phyloP scores from a whole-genome alignment of 2,113 vertebrate genomes.

The Campylorhamphus procurvoides region DNA sequence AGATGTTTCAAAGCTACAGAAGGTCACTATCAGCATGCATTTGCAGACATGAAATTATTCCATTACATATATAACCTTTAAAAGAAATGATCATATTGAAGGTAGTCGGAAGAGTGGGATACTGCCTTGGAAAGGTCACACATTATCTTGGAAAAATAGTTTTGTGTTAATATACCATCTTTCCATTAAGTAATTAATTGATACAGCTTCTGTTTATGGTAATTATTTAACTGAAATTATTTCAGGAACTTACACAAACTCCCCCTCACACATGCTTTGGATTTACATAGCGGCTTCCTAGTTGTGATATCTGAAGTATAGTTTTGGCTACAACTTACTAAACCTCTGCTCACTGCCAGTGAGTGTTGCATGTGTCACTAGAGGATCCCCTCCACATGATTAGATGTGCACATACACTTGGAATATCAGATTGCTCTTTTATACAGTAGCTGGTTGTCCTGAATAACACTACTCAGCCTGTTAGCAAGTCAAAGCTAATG shows the following conservation, averaged over 20 bases:
- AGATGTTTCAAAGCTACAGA: neutral
- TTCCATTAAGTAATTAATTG: constrained; percentile 17
- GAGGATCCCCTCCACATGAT: neutral
- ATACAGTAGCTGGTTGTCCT: neutral
- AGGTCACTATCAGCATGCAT: neutral
- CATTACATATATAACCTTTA: neutral
- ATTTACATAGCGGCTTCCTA: neutral
- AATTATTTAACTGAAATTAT: constrained; percentile 18
- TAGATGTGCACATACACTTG: neutral
- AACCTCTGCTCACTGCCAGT: neutral
- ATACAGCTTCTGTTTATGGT: constrained; percentile 8
- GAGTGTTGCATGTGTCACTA: neutral
- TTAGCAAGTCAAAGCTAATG: neutral
- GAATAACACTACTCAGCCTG: neutral
- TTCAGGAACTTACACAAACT: constrained; percentile 35
- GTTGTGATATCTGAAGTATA: neutral
- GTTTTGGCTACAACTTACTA: neutral
- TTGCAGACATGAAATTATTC: constrained; percentile 22
- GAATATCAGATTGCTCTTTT: neutral
- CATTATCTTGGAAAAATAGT: neutral
- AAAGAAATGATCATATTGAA: neutral
- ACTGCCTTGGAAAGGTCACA: neutral
- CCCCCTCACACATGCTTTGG: constrained; percentile 41
- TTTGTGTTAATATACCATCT: neutral
- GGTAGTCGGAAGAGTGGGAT: neutral